Evolutionary conservation across 2,888 invertebrate species (phyloP), one percentile per base, ranked within the genome.

Genomic region (Hartigia nigra): DNA sequence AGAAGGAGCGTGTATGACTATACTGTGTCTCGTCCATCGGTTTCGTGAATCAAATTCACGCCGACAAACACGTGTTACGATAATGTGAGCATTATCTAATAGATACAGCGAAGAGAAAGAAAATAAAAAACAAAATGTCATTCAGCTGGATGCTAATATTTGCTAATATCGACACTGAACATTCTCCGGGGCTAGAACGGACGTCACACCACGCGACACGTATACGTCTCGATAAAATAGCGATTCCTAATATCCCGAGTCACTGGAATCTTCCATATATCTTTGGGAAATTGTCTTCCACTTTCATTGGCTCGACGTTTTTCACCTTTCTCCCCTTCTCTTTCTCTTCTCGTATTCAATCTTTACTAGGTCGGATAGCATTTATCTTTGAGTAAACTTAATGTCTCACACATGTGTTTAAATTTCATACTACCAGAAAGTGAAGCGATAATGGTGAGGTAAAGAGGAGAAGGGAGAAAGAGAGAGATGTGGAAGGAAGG

Each of bases 401-500:
- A 55, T 55, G 55, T 55, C 55, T 55, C 23, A 0, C 55, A 55
- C 55, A 23, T 9, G 23, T 9, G 55, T 23, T 55, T 55, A 55
- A 55, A 23, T 23, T 23, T 5, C 23, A 55, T 23, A 55, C 23
- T 55, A 55, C 55, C 23, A 55, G 23, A 55, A 55, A 14, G 23
- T 5, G 9, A 23, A 55, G 23, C 55, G 23, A 9, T 55, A 23
- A 34, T 34, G 4, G 34, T 1, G 3, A 34, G 1, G 4, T 34
- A 34, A 4, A 34, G 34, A 34, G 34, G 34, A 34, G 34, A 34
- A 34, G 34, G 4, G 34, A 34, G 34, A 34, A 34, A 34, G 34
- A 34, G 34, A 34, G 70, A 34, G 31, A 31, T 55, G 55, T n/a
- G 76, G 76, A 11, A 74, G 70, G 76, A 23, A 74, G 69, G 31